Evolutionary conservation across 2,113 vertebrate species (phyloP), one percentile per base, ranked within the genome.

Genomic region (Gavia stellata): DNA sequence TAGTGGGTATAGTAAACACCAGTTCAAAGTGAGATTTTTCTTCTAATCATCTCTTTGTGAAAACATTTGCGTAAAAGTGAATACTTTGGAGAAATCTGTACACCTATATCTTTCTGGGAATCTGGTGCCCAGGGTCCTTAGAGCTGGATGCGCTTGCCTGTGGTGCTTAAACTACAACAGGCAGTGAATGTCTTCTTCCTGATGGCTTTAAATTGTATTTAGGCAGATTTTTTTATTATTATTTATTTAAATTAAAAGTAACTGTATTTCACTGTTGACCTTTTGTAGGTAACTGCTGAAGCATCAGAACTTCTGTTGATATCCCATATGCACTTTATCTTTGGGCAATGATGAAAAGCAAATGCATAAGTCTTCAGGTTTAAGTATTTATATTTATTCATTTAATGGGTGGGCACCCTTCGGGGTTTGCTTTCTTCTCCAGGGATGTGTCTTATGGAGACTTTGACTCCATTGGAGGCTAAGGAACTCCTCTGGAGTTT

Each of bases 1-100:
- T 93, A 86, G 78, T 23, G n/a, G 31, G n/a, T 73, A 84, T 86
- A 81, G 78, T 94, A 97, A 97, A 97, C 90, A 86, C 33, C 66
- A 90, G 44, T 93, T 92, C 66, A 93, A 65, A 89, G 34, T 5
- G 40, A 63, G 25, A 13, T 80, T 94, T 90, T 91, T 91, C 75
- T 94, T 91, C 58, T 93, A 91, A 95, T 91, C 58, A 85, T 88
- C 36, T 82, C 24, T 38, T 94, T 80, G 67, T 29, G n/a, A 92
- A 96, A 79, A 68, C 2, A 10, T 71, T 73, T 86, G 6, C 45
- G 31, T 55, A 23, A 50, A 92, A 86, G 13, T 17, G 50, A 62
- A 86, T 62, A 33, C 18, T 90, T 91, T 95, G 36, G 44, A 79
- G 62, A 72, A 80, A 87, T 36, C 31, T n/a, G 31, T 78, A 68